Evolutionary conservation across 2,113 vertebrate species (phyloP), one percentile per base, ranked within the genome.

Genomic region (Stictonetta naevosa): DNA sequence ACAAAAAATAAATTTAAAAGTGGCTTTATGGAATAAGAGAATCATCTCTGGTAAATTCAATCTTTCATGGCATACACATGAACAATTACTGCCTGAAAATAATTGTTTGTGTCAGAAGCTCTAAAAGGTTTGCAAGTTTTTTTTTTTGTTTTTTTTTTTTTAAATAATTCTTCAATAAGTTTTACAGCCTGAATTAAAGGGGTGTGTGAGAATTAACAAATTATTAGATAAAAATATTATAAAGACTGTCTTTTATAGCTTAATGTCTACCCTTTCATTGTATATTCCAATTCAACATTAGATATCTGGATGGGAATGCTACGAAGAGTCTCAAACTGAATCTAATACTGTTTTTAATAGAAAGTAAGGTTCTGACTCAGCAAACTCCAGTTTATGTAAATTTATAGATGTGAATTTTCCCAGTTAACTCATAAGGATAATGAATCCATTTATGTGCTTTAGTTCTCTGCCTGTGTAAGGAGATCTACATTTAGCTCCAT

Each of bases 41-140:
- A 91, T 74, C 22, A 71, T 93, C 67, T 96, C 72, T 48, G 63
- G 74, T 78, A 94, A 96, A 96, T 90, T 94, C 81, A 68, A 1
- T 94, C 73, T 88, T 95, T 73, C 85, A n/a, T 3, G 8, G 74
- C 75, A 48, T 42, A 44, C 75, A 62, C 33, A 26, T 1, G 29
- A 96, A 95, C 58, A 97, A 95, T 95, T 93, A 95, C 11, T 82
- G 72, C 17, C 75, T 88, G 62, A 92, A 86, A 89, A 94, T 92
- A 93, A 95, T 92, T 96, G 83, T 74, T 92, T 90, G 59, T 96
- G 94, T 92, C 86, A 94, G 92, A 91, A 69, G 87, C 67, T 86
- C 69, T 79, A 81, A 94, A 91, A 96, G 93, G 88, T 97, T 96
- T 97, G 34, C 50, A 96, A 95, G 55, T 22, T 59, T 15, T 76